phyloP scores from a whole-genome alignment of 2,888 invertebrate genomes.

The Dioctria linearis region DNA sequence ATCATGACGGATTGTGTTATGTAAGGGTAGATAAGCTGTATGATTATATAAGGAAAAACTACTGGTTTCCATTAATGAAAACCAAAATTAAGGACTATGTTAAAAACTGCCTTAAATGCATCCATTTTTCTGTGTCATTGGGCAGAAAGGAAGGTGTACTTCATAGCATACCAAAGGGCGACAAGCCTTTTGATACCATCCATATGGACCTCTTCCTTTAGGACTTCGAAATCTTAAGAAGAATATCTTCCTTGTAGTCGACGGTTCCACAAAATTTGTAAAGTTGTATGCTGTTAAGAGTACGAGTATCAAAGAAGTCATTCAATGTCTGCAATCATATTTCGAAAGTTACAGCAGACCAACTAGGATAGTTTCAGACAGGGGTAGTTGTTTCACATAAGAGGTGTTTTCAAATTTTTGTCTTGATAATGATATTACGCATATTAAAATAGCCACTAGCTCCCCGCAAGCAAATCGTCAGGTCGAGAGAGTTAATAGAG shows the following conservation, averaged over 20 bases:
- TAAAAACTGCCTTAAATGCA: conserved; percentile 30
- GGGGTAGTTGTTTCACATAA: too few relatives aligned
- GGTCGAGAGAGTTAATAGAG: too few relatives aligned
- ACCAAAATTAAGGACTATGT: conserved; percentile 35
- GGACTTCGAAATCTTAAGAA: neutral
- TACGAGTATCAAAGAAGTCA: neutral
- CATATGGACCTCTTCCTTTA: too few relatives aligned
- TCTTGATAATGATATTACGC: too few relatives aligned
- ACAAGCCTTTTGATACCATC: neutral
- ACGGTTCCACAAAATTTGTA: conserved; percentile 15
- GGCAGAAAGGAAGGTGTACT: conserved; percentile 25
- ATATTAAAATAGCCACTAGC: too few relatives aligned
- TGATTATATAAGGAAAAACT: conserved; percentile 59
- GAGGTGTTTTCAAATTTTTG: too few relatives aligned
- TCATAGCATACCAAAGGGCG: conserved; percentile 29
- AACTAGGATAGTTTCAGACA: too few relatives aligned
- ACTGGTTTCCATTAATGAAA: conserved; percentile 63
- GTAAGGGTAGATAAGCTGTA: conserved; percentile 61
- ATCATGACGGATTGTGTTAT: conserved; percentile 62
- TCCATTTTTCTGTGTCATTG: neutral
- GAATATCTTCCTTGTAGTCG: conserved; percentile 22
- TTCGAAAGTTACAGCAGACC: neutral
- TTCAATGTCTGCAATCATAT: conserved; percentile 1
- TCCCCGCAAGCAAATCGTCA: too few relatives aligned
- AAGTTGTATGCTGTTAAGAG: conserved; percentile 11